Base-by-base conservation (phyloP, 2,888 invertebrate species). In the Cephus rjabovi region DNA sequence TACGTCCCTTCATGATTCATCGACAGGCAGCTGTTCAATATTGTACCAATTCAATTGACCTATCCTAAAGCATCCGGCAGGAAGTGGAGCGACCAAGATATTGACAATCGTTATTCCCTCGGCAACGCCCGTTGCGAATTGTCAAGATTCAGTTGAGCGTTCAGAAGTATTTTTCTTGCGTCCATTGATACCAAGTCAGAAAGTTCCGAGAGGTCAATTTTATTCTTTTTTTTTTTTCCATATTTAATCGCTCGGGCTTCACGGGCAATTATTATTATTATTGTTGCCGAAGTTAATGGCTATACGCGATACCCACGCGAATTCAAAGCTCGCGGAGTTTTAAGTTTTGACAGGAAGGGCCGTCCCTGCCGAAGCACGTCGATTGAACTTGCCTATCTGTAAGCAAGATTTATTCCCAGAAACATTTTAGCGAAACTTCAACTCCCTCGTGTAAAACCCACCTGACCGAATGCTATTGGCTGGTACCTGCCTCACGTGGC, bases 401-500 rank as follows among this genome's bases (percentile, higher is more conserved):
- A 89, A 89, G 89, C 87, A 88, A 89, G 89, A 89, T 89, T 89
- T 89, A 89, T 89, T 85, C 84, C 84, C 82, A 83, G 86, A 87
- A 89, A 88, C 89, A 86, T 89, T 89, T 89, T 87, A 88, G 87
- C 85, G 81, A 89, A 89, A 89, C 85, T 89, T 89, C 85, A 81
- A 80, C 82, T 89, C 89, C 89, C 89, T 82, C 77, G 88, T 86
- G 89, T 79, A 76, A 76, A 71, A 34, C 35, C 71, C 80, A 78
- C 76, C 83, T 81, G 81, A 79, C 79, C 83, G 82, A 83, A 78
- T 79, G 75, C 80, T 77, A 80, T 80, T 86, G 40, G 71, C 15
- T 33, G 30, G 71, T 71, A 34, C 31, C 71, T 71, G 71, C 31
- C 71, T 71, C 31, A 71, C 71, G 9, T 56, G 71, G 71, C 71